phyloP scores from a whole-genome alignment of 2,797 vertebrate species.

The Ptychadena robeensis region DNA sequence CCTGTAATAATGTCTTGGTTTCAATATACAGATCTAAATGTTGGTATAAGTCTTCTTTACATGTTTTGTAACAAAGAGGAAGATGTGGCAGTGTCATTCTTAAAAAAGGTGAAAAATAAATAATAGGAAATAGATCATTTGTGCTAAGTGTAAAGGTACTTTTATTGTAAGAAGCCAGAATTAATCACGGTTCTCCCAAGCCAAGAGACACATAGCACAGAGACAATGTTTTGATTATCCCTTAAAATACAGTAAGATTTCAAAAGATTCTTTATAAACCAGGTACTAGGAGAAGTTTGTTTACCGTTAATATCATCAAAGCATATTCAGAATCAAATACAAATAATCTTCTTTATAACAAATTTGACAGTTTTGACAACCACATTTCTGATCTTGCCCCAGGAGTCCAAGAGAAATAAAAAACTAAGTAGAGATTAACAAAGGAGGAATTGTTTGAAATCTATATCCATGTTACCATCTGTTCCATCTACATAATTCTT shows the following conservation, averaged over 20 bases:
- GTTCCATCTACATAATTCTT: background rate
- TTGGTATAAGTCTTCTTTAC: background rate
- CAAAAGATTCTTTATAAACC: background rate
- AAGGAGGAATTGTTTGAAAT: constrained; percentile 12
- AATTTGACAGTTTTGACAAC: constrained; percentile 37
- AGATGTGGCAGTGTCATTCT: background rate
- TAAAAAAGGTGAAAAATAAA: background rate
- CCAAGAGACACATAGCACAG: background rate
- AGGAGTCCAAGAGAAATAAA: constrained; percentile 4
- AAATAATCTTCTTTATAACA: constrained; percentile 37
- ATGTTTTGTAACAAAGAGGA: background rate
- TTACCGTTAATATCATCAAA: constrained; percentile 36
- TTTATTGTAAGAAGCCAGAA: background rate
- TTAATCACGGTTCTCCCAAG: background rate
- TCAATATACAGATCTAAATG: too few relatives aligned
- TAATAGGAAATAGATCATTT: background rate
- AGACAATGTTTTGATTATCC: background rate
- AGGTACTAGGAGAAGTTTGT: background rate
- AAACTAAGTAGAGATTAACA: background rate
- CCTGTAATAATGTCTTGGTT: too few relatives aligned
- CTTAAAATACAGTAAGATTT: background rate
- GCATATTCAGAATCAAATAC: constrained; percentile 31
- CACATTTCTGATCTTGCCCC: constrained; percentile 46
- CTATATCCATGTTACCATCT: constrained; percentile 30
- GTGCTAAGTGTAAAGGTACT: background rate